Percentiles rank a stretch among this genome's conserved stretches.
Conservation (phyloP, 2,888 invertebrate species). For the Luperina testacea region DNA sequence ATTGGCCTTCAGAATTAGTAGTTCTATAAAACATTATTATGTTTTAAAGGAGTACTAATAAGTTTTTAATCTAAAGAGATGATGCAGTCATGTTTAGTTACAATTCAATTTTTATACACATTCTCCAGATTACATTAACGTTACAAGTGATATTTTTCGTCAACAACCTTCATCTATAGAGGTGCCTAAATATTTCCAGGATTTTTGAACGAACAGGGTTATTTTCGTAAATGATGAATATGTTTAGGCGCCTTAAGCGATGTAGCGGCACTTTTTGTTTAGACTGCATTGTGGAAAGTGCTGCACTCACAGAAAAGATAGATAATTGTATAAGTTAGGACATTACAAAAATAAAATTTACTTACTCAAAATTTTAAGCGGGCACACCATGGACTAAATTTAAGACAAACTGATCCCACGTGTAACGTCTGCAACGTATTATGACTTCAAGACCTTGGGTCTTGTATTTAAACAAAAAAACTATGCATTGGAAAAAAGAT, state of each 20-base stretch:
- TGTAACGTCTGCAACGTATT: background rate
- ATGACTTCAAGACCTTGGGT: background rate
- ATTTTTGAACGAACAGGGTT: background rate
- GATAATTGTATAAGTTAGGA: background rate
- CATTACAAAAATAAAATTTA: too few relatives aligned
- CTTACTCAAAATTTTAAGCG: background rate
- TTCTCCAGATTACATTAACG: constrained; percentile 4
- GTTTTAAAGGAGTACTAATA: constrained; percentile 49
- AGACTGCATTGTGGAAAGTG: constrained; percentile 14
- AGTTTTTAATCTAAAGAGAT: constrained; percentile 43
- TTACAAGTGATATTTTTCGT: constrained; percentile 4
- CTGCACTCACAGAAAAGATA: constrained; percentile 47
- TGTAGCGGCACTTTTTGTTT: constrained; percentile 9
- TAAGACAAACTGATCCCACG: background rate
- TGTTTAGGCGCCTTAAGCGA: background rate
- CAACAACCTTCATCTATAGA: constrained; percentile 5
- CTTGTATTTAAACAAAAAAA: background rate
- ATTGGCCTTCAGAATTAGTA: constrained; percentile 38
- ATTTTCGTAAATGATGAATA: background rate
- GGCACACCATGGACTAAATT: background rate
- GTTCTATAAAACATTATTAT: constrained; percentile 38
- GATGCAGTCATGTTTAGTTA: constrained; percentile 56
- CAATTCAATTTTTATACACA: constrained; percentile 25
- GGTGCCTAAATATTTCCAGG: background rate
- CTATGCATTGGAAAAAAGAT: background rate